Conservation (phyloP, 2,888 invertebrate genomes). For the Coleophora flavipennella region DNA sequence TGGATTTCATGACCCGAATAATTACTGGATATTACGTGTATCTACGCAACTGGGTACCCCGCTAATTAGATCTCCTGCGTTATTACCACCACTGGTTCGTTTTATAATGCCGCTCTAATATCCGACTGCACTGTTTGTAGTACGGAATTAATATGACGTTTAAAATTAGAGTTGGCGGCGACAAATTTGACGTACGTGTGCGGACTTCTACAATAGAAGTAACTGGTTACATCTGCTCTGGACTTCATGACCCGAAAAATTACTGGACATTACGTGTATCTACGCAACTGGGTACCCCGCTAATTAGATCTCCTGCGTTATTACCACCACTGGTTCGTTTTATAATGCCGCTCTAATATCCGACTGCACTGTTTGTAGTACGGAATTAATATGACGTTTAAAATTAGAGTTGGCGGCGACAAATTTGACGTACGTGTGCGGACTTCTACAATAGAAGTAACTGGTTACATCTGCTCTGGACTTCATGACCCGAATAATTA, state of each 20-base stretch:
- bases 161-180: constrained; percentile 34
- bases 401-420: constrained; percentile 34
- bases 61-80: constrained; percentile 69
- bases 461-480: too few species aligned
- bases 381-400: constrained; percentile 31
- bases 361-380: constrained; percentile 31
- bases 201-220: constrained; percentile 19
- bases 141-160: constrained; percentile 31
- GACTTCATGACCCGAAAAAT: constrained; percentile 21
- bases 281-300: too few species aligned
- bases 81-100: constrained; percentile 68
- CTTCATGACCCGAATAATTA: constrained; percentile 22
- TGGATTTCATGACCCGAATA: constrained; percentile 20
- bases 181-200: constrained; percentile 24
- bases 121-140: constrained; percentile 33
- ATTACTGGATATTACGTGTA: constrained; percentile 19
- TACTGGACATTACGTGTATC: too few species aligned
- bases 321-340: constrained; percentile 68
- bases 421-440: constrained; percentile 23
- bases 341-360: constrained; percentile 60
- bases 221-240: constrained; percentile 19
- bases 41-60: too few species aligned
- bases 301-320: constrained; percentile 69
- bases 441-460: constrained; percentile 21
- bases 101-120: constrained; percentile 62